Evolutionary conservation across 92 coral and sea anemone species (phyloP).

Genomic region (Zoanthus sociatus): DNA sequence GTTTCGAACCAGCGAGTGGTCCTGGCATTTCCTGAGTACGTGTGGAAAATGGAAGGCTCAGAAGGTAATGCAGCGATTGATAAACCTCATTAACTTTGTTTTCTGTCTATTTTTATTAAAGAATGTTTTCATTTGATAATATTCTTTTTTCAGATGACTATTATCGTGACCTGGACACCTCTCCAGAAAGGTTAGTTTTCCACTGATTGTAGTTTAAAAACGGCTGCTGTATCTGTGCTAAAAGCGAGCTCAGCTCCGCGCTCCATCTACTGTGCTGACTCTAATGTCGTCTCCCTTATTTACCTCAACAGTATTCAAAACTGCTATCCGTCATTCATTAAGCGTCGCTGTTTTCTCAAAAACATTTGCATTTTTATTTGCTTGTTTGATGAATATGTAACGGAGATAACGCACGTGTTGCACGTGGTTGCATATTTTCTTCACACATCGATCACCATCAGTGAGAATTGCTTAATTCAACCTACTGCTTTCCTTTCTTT

Average conservation of each 20-base stretch:
- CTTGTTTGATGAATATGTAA: conserved; percentile 2
- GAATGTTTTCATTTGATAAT: neutral
- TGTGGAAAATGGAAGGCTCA: conserved; percentile 28
- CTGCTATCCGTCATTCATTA: neutral
- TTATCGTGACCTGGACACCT: conserved; percentile 6
- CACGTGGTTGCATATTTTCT: too few species aligned
- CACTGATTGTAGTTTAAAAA: neutral
- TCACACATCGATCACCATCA: too few species aligned
- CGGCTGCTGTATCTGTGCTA: conserved; percentile 1
- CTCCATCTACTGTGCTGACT: conserved; percentile 7
- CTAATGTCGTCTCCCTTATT: neutral
- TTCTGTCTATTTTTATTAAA: conserved; percentile 22
- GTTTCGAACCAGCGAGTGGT: conserved; percentile 3
- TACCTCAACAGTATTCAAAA: conserved; percentile 3
- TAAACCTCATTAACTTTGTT: conserved; percentile 23
- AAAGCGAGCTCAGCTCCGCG: conserved; percentile 1
- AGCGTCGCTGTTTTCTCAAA: neutral
- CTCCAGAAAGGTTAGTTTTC: conserved; percentile 1
- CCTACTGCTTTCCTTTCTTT: too few species aligned
- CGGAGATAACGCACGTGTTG: neutral
- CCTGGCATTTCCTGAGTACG: conserved; percentile 3
- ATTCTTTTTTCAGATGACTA: neutral
- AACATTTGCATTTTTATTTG: neutral
- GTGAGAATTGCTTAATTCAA: too few species aligned
- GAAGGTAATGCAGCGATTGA: conserved; percentile 25